A percentile compares a stretch with the other conserved stretches of the same genome.
Evolutionary conservation across 2,113 vertebrate genomes (phyloP).

Genomic region (Mesitornis unicolor): DNA sequence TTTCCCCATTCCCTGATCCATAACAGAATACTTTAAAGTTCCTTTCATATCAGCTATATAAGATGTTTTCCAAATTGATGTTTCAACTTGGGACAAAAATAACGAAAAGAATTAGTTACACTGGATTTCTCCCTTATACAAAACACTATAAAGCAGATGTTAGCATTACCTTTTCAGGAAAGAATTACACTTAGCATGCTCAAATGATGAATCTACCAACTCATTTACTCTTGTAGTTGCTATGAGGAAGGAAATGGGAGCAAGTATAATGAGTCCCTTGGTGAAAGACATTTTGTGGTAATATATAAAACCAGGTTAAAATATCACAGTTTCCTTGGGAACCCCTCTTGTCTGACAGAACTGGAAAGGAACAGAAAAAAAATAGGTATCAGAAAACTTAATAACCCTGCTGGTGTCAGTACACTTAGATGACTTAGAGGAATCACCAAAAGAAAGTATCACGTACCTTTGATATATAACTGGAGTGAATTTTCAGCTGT

Average conservation of each 20-base stretch:
- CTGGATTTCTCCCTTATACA: not conserved
- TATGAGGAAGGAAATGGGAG: constrained; percentile 25
- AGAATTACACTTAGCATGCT: not conserved
- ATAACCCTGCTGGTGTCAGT: not conserved
- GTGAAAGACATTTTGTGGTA: not conserved
- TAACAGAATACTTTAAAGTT: not conserved
- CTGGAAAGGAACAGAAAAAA: not conserved
- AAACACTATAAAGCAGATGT: not conserved
- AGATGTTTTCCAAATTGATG: not conserved
- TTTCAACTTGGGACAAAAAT: not conserved
- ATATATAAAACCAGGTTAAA: constrained; percentile 1
- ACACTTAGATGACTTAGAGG: not conserved
- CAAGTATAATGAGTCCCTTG: not conserved
- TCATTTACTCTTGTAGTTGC: constrained; percentile 20
- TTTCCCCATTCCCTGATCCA: not conserved
- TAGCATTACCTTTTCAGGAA: not conserved
- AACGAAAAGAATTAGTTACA: not conserved
- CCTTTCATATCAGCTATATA: not conserved
- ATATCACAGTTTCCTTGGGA: constrained; percentile 5
- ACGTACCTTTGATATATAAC: not conserved
- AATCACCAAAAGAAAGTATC: not conserved
- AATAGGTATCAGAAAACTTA: not conserved
- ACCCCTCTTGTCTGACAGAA: not conserved
- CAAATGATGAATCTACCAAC: not conserved
- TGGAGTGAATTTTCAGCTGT: not conserved